Evolutionary conservation across 1,140 invertebrate species (phyloP).

Genomic region (Leucophenga varia): DNA sequence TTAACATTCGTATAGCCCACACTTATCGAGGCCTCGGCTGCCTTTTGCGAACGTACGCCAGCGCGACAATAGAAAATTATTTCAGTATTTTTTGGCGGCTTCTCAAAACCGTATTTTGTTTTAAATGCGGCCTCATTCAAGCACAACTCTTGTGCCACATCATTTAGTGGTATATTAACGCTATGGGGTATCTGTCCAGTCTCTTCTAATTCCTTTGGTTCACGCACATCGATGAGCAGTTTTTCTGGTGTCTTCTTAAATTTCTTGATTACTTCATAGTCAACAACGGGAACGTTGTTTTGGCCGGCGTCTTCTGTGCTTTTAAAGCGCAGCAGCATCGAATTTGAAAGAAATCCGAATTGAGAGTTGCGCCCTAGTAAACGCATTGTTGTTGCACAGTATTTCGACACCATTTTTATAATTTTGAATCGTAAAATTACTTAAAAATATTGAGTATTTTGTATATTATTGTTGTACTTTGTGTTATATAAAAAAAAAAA

Average conservation of each 20-base stretch:
- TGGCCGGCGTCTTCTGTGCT: too few species aligned
- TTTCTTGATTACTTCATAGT: conserved; percentile 59
- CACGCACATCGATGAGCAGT: conserved; percentile 68
- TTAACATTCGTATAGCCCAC: conserved; percentile 62
- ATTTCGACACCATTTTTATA: too few species aligned
- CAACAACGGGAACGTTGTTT: too few species aligned
- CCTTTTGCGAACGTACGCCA: conserved; percentile 62
- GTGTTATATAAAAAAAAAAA: too few species aligned
- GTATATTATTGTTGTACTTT: too few species aligned
- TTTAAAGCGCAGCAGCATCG: too few species aligned
- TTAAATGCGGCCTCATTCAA: conserved; percentile 53
- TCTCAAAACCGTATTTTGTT: conserved; percentile 57
- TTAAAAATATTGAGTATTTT: too few species aligned
- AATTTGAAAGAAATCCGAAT: too few species aligned
- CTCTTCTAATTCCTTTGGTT: conserved; percentile 65
- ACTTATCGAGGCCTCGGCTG: conserved; percentile 61
- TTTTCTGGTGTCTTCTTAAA: conserved; percentile 53
- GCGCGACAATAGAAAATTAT: conserved; percentile 66
- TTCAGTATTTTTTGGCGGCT: conserved; percentile 60
- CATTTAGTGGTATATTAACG: conserved; percentile 70
- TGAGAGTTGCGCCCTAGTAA: too few species aligned
- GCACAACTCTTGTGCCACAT: conserved; percentile 38
- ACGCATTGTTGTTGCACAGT: too few species aligned
- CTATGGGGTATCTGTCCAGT: conserved; percentile 68
- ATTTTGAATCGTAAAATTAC: too few species aligned